These are phyloP conservation scores for Phaetusa simplex DNA, from an alignment of 2,113 vertebrate species.

Conservation along the genomic window DNA sequence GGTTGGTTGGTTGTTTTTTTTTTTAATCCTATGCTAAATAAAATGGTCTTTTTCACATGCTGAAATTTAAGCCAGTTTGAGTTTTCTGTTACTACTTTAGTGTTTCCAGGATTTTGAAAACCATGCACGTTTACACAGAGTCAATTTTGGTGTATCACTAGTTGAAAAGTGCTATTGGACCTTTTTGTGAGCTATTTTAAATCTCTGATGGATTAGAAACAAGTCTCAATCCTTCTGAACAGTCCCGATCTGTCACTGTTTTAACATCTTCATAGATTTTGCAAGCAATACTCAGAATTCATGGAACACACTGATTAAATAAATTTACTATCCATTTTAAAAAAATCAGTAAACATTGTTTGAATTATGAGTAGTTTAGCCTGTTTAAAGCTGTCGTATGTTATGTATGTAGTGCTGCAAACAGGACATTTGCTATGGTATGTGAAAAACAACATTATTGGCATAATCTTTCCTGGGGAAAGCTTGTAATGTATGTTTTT, in stretches of 20 bases:
- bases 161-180: background rate
- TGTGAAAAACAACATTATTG: background rate
- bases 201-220: background rate
- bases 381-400: background rate
- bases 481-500: background rate
- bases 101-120: background rate
- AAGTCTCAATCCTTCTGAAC: background rate
- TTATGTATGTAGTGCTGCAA: background rate
- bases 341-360: background rate
- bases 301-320: background rate
- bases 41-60: background rate
- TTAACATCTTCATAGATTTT: background rate
- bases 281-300: background rate
- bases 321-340: background rate
- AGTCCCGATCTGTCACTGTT: background rate
- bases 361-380: background rate
- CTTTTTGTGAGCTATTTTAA: background rate
- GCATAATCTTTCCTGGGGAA: background rate
- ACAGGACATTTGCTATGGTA: background rate
- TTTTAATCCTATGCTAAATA: background rate
- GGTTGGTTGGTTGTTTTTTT: background rate
- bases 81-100: background rate
- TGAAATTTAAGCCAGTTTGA: background rate
- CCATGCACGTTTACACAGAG: background rate
- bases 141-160: background rate